Percentiles rank a stretch among this genome's conserved stretches.
phyloP scores from a whole-genome alignment of 92 coral and sea anemone genomes.

The Hydrozoanthus gracilis region DNA sequence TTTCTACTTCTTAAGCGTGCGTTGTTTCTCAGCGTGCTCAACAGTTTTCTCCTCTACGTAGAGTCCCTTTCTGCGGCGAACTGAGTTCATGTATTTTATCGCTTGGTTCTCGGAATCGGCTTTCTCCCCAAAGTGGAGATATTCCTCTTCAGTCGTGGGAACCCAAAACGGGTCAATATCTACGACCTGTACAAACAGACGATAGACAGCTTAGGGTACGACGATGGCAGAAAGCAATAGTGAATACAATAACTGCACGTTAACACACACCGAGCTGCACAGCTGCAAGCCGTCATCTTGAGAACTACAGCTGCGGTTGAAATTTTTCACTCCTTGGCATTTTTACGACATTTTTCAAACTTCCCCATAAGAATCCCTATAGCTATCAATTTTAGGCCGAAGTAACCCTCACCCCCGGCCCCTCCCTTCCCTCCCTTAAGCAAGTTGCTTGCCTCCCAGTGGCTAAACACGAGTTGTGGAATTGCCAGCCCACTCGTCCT shows the following conservation, averaged over 20 bases:
- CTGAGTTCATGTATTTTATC: conserved; percentile 96
- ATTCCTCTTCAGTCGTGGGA: conserved; percentile 97
- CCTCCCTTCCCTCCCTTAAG: no score
- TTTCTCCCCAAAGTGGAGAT: conserved; percentile 95
- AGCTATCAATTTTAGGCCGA: no score
- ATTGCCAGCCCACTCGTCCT: conserved; percentile 96
- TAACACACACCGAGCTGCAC: no score
- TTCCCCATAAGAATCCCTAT: no score
- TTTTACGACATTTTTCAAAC: no score
- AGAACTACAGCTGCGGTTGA: no score
- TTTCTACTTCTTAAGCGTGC: conserved; percentile 89
- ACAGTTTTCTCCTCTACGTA: conserved; percentile 98
- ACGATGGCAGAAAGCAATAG: no score
- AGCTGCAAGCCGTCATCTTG: no score
- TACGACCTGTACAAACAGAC: conserved; percentile 68
- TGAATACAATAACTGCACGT: no score
- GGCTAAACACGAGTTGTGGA: conserved; percentile 94
- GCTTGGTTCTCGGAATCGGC: conserved; percentile 99
- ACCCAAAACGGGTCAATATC: conserved; percentile 99
- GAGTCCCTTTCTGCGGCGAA: conserved; percentile 92
- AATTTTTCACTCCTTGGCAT: no score
- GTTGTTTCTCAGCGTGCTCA: conserved; percentile 97
- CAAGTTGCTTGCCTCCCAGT: conserved; percentile 88
- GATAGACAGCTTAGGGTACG: no score
- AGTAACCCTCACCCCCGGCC: no score